Conservation (phyloP, 2,113 vertebrate species). For the Talpa occidentalis region DNA sequence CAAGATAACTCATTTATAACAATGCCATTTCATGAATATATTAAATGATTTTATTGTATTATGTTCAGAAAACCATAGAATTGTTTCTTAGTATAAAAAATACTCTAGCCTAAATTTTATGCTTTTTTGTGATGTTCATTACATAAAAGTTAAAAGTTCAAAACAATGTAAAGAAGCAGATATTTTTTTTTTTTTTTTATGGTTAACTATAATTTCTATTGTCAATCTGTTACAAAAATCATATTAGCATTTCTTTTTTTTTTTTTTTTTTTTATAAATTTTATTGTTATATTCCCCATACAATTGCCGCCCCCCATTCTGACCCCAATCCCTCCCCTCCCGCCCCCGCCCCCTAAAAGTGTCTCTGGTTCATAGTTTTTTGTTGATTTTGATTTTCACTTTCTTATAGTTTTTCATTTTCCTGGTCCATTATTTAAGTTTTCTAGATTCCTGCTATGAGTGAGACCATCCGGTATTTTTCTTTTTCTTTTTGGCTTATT, state of each 20-base stretch:
- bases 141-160: slow-evolving; percentile 46
- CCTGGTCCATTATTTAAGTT: too few species aligned
- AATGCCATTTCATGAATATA: slow-evolving; percentile 26
- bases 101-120: neutral
- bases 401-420: too few species aligned
- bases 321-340: too few species aligned
- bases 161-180: neutral
- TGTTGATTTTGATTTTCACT: too few species aligned
- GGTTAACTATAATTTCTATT: slow-evolving; percentile 76
- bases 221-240: slow-evolving; percentile 70
- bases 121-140: neutral
- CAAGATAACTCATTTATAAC: slow-evolving; percentile 60
- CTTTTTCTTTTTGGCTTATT: too few species aligned
- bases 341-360: too few species aligned
- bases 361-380: too few species aligned
- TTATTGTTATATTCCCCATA: too few species aligned
- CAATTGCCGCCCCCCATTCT: too few species aligned
- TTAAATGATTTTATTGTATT: slow-evolving; percentile 56
- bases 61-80: slow-evolving; percentile 13
- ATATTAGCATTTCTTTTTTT: slow-evolving; percentile 75
- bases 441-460: too few species aligned
- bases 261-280: too few species aligned
- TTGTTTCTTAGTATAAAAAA: slow-evolving; percentile 42
- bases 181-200: neutral
- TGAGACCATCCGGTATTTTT: too few species aligned